Evolutionary conservation across 2,797 vertebrate species (phyloP).

Genomic region (Lemur catta): DNA sequence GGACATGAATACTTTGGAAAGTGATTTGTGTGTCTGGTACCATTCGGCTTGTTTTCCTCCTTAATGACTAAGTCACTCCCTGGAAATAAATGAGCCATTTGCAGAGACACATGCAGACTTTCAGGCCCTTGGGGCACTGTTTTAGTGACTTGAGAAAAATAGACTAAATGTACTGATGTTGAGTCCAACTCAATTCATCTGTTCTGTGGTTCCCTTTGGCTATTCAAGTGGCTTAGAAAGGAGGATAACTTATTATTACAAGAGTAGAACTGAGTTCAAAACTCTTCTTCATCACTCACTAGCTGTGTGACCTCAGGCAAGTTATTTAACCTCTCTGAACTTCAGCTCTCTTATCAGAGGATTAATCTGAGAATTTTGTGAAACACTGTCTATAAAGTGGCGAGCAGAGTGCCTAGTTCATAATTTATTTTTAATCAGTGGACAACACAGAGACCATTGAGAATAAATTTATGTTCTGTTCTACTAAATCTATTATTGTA

Average conservation of each 20-base stretch:
- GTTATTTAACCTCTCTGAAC: constrained; percentile 60
- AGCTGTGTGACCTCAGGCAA: constrained; percentile 61
- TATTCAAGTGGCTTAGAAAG: constrained; percentile 36
- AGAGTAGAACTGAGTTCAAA: constrained; percentile 44
- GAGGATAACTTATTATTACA: constrained; percentile 46
- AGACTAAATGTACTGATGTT: constrained; percentile 5
- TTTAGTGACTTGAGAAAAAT: constrained; percentile 63
- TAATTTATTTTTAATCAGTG: constrained; percentile 49
- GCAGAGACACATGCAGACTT: constrained; percentile 37
- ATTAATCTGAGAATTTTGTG: constrained; percentile 30
- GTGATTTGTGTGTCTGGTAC: constrained; percentile 56
- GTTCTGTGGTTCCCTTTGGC: constrained; percentile 55
- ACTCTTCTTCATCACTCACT: constrained; percentile 54
- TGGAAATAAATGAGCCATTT: constrained; percentile 70
- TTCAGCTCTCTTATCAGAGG: constrained; percentile 27
- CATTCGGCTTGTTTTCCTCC: constrained; percentile 44
- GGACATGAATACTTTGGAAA: constrained; percentile 3
- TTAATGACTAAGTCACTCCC: constrained; percentile 56
- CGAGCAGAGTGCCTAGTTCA: not conserved
- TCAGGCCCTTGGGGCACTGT: not conserved
- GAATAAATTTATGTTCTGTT: constrained; percentile 22
- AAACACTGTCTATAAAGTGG: not conserved
- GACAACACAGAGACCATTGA: not conserved
- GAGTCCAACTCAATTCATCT: constrained; percentile 52
- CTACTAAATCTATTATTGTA: not conserved